A percentile compares a stretch with the other conserved stretches of the same genome.
phyloP scores from a whole-genome alignment of 2,888 invertebrate species.

The Panzeria rudis region DNA sequence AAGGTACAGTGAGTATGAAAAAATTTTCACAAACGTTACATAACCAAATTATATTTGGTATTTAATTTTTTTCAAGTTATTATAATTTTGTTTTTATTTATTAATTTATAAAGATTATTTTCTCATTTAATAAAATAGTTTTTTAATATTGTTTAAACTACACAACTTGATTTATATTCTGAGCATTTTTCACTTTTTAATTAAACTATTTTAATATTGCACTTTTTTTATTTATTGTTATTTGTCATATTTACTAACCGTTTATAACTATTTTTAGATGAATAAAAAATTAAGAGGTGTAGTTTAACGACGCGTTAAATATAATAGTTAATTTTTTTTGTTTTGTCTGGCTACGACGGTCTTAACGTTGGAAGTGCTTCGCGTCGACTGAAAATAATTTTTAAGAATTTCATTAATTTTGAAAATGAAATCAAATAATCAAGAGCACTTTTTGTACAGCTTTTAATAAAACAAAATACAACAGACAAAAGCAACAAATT shows the following conservation, averaged over 20 bases:
- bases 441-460: constrained; percentile 55
- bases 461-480: constrained; percentile 48
- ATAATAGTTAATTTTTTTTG: neutral
- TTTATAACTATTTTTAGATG: constrained; percentile 15
- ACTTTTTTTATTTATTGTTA: neutral
- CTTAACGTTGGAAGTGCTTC: constrained; percentile 68
- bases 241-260: constrained; percentile 64
- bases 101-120: neutral
- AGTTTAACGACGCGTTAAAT: constrained; percentile 31
- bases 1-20: constrained; percentile 20
- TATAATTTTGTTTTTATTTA: neutral
- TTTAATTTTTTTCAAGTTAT: neutral
- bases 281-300: constrained; percentile 19
- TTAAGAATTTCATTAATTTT: constrained; percentile 65
- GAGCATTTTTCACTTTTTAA: constrained; percentile 10
- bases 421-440: constrained; percentile 54
- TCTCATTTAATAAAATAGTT: neutral
- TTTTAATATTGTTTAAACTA: neutral
- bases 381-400: constrained; percentile 70
- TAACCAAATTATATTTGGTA: constrained; percentile 33
- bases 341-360: constrained; percentile 53
- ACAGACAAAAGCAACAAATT: constrained; percentile 38
- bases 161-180: neutral
- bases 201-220: neutral
- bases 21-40: constrained; percentile 54